phyloP scores from a whole-genome alignment of 2,797 vertebrate species.

The Chloroceryle inda region DNA sequence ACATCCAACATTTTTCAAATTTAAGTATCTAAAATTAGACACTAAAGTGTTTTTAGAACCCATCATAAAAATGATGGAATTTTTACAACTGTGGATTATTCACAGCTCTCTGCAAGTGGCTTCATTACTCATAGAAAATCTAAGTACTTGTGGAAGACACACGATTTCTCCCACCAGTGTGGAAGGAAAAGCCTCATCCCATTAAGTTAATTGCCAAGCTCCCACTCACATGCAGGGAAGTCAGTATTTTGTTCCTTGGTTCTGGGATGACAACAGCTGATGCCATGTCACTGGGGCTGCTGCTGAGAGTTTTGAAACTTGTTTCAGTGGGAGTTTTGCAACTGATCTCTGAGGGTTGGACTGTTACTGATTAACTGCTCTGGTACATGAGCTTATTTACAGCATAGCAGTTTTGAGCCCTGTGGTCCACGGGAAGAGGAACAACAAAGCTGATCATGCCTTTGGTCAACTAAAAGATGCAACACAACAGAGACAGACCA shows the following conservation, averaged over 20 bases:
- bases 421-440: neutral
- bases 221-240: neutral
- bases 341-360: neutral
- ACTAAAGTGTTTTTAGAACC: slow-evolving; percentile 16
- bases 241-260: neutral
- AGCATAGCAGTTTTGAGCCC: neutral
- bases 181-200: neutral
- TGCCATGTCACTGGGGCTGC: neutral
- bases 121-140: neutral
- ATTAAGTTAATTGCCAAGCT: neutral
- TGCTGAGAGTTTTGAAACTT: neutral
- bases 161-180: neutral
- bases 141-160: neutral
- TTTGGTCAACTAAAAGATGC: neutral
- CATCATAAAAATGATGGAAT: neutral
- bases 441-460: neutral
- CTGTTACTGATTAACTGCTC: neutral
- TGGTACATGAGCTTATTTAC: neutral
- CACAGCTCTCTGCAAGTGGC: neutral
- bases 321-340: neutral
- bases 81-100: slow-evolving; percentile 9
- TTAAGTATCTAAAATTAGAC: slow-evolving; percentile 27
- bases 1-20: neutral
- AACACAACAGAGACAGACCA: neutral
- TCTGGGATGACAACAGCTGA: neutral